A percentile compares a stretch with the other conserved stretches of the same genome.
Evolutionary conservation across 64 coral and sea anemone species (phyloP).

Genomic region (Stichodactyla mertensii): DNA sequence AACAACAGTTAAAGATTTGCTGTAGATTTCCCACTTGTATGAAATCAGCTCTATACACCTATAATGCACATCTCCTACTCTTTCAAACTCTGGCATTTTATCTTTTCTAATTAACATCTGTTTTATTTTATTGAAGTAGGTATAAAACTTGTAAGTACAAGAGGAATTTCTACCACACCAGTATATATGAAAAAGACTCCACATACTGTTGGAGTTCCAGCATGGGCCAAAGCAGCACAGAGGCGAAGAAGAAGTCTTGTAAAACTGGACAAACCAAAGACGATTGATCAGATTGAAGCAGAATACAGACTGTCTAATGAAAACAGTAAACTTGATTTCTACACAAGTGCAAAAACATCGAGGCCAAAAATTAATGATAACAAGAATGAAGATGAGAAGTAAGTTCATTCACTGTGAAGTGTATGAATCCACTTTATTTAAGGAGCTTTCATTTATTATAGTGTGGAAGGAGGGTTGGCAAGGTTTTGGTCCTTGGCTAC

Average conservation of each 20-base stretch:
- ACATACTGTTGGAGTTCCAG: conserved; percentile 87
- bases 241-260: conserved; percentile 54
- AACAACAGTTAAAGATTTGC: no score
- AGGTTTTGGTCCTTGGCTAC: no score
- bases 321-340: conserved; percentile 60
- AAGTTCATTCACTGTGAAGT: conserved; percentile 18
- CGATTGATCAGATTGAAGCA: conserved; percentile 74
- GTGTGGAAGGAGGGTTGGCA: no score
- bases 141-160: not conserved
- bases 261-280: conserved; percentile 81
- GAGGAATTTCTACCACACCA: conserved; percentile 53
- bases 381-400: conserved; percentile 46
- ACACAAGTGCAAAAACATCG: conserved; percentile 62
- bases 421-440: not conserved
- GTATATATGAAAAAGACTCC: conserved; percentile 60
- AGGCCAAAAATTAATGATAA: not conserved
- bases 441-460: not conserved
- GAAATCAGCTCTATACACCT: no score
- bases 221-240: conserved; percentile 90
- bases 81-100: no score
- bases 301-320: conserved; percentile 78
- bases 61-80: no score
- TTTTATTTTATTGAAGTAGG: not conserved
- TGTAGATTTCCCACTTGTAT: no score
- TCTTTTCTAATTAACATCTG: not conserved